Base-by-base conservation (phyloP, 2,113 vertebrate genomes). In the Cololabis saira region DNA sequence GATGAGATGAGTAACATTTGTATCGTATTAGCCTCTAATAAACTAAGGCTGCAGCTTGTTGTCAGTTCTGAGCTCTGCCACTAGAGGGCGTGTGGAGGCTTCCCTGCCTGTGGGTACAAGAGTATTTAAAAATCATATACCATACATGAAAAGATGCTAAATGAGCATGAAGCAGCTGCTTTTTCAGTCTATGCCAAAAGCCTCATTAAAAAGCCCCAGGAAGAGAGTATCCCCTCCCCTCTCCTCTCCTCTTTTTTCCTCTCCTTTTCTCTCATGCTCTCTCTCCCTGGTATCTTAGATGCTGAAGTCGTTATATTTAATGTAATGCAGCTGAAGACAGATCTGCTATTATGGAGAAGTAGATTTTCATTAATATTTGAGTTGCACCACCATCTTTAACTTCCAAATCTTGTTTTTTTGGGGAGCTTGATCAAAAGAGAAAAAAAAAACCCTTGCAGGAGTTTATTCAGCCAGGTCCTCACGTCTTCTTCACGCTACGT, bases 241-340 rank as follows among this genome's bases (percentile, higher is more conserved):
- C 51, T 61, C 45, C 7, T 10, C 37, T 13, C 12, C 18, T 62
- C 30, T 17, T 45, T 30, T 60, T 54, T 51, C 58, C 19, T 51
- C 12, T 15, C 4, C 7, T 41, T 41, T 12, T 16, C 56, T 27
- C 22, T 16, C 15, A 0, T 45, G 11, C 30, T 1, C 21, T 14
- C 55, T 49, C 43, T 55, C 41, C 15, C n/a, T 30, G 40, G 60
- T 67, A 65, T 64, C 61, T 50, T 45, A 45, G 51, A 64, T 72
- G 74, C 66, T 69, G 71, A 82, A 74, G 84, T 75, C 63, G 84
- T 82, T 82, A 78, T 47, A 59, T 65, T 86, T 85, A 82, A 85
- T 82, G 76, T 87, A 84, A 81, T 61, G 40, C 74, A 67, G 76
- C 79, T 75, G 9, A 75, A 79, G 80, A 69, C 53, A 64, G 63